Percentiles rank a stretch among this genome's conserved stretches.
These are phyloP conservation scores for Asarcornis scutulata DNA, from an alignment of 2,113 vertebrate genomes.

Conservation along the genomic window DNA sequence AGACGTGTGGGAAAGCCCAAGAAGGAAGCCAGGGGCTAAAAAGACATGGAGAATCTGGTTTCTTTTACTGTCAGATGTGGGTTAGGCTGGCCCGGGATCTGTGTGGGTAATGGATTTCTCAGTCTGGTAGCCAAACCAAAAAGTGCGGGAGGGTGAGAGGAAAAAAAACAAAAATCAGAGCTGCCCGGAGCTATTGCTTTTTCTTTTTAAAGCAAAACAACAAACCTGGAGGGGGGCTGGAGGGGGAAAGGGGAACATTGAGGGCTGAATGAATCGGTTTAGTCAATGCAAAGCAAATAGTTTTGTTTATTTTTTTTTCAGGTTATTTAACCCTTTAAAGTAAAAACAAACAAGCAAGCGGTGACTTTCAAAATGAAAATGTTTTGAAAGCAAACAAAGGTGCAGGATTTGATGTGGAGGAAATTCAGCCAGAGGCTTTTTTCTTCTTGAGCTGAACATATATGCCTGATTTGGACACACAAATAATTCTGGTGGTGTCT, in stretches of 20 bases:
- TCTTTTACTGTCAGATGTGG: constrained; percentile 64
- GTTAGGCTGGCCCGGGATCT: background rate
- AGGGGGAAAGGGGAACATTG: background rate
- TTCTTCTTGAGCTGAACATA: background rate
- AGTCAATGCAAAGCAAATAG: constrained; percentile 22
- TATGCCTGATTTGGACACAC: background rate
- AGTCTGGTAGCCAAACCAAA: constrained; percentile 55
- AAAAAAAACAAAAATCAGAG: background rate
- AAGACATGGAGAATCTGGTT: constrained; percentile 49
- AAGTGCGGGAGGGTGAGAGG: background rate
- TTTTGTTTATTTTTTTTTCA: constrained; percentile 23
- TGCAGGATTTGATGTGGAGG: background rate
- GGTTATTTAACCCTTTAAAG: constrained; percentile 45
- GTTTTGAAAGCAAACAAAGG: constrained; percentile 25
- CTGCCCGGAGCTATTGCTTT: constrained; percentile 12
- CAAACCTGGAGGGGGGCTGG: background rate
- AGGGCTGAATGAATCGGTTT: background rate
- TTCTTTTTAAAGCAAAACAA: constrained; percentile 28
- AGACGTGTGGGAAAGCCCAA: constrained; percentile 30
- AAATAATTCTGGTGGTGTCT: background rate
- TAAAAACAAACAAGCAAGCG: constrained; percentile 27
- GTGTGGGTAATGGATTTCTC: constrained; percentile 57
- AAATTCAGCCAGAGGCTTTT: background rate
- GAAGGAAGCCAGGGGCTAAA: constrained; percentile 36
- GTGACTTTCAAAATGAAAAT: background rate